Base-by-base conservation (phyloP, 2,888 invertebrate species). In the Galerucella calmariensis region DNA sequence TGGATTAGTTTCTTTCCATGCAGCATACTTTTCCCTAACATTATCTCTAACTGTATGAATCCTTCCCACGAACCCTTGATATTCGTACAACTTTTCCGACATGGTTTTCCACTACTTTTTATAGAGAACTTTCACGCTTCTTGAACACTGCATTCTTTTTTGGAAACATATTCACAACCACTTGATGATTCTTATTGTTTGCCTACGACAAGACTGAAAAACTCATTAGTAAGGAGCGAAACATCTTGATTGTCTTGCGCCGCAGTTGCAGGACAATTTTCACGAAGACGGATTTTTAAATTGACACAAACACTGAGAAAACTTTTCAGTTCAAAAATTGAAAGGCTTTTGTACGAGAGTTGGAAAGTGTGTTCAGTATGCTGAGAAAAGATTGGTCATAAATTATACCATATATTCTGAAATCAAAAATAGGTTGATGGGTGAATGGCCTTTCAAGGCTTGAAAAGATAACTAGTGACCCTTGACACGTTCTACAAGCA, bases 11-110 rank as follows among this genome's bases (percentile, higher is more conserved):
- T 94, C 92, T 74, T 90, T 91, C 90, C 92, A 93, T 20, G 83
- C 86, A 2, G 89, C 84, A 90, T 91, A 92, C 76, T 90, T 89
- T 83, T 93, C 93, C 72, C 90, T 90, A 53, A 92, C 88, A 72
- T 89, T 89, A 78, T 94, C 94, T 65, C 93, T 89, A 77, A 90
- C 88, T 24, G 90, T 90, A 83, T 95, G 95, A 44, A 93, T 84
- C 35, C 94, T 90, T 9, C 95, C 95, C 1, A 92, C 86, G 69
- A 92, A 87, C 24, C 95, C 95, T 85, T 94, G 93, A 85, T 95
- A 95, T 81, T 94, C 93, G 82, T 94, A 91, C 70, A 95, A 86
- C 86, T 95, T 95, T 79, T 95, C 94, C 83, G 92, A 92, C 92
- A 92, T 93, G 79, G 35, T 62, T 51, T 59, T 69, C 27, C 5